Conservation (phyloP, 1,140 invertebrate genomes). For the Gryon sp. region DNA sequence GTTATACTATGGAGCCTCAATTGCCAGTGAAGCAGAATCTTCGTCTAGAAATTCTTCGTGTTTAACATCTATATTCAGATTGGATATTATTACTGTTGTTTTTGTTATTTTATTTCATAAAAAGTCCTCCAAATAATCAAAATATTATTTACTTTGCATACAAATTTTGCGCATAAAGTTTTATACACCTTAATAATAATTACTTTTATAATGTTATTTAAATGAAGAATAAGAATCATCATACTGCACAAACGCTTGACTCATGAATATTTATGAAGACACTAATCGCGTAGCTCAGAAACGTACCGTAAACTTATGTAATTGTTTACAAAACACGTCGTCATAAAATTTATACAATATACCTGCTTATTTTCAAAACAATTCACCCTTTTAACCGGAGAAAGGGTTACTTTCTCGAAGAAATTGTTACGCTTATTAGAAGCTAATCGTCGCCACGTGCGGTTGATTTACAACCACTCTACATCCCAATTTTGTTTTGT, state of each 20-base stretch:
- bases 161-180: too few species aligned
- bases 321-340: constrained; percentile 30
- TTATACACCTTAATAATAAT: too few species aligned
- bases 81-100: too few species aligned
- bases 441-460: constrained; percentile 61
- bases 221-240: constrained; percentile 9
- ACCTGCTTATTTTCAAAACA: constrained; percentile 66
- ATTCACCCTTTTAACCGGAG: constrained; percentile 57
- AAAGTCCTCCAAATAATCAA: too few species aligned
- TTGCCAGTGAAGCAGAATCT: constrained; percentile 59
- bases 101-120: too few species aligned
- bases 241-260: constrained; percentile 1
- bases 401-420: constrained; percentile 20
- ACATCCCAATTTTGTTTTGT: constrained; percentile 12
- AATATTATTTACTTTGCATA: too few species aligned
- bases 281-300: constrained; percentile 16
- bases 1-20: constrained; percentile 59
- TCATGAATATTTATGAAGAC: constrained; percentile 17
- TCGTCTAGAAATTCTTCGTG: constrained; percentile 51
- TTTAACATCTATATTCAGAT: constrained; percentile 36
- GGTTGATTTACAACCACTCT: constrained; percentile 66
- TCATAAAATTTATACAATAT: constrained; percentile 27
- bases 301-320: constrained; percentile 25
- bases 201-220: too few species aligned
- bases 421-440: constrained; percentile 9